These are phyloP conservation scores for Cryptoprocta ferox DNA, from an alignment of 2,797 vertebrate species.

Conservation along the genomic window DNA sequence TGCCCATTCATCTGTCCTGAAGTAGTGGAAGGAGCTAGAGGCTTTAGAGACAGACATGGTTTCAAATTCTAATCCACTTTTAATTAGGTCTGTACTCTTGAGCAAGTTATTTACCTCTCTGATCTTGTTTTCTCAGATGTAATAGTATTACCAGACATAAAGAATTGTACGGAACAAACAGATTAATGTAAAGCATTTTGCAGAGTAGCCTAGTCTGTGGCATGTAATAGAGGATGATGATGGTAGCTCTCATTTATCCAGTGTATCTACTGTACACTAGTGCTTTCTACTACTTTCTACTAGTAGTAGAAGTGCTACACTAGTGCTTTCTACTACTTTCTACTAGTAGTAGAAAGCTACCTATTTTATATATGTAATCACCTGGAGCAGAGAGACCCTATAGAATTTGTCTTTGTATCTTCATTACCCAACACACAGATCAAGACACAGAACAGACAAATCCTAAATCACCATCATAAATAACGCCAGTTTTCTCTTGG, in stretches of 20 bases:
- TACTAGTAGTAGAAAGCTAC: too few species aligned
- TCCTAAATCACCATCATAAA: not conserved
- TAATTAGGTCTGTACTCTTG: not conserved
- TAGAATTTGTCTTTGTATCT: not conserved
- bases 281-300: too few species aligned
- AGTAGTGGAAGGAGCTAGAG: not conserved
- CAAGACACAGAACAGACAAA: not conserved
- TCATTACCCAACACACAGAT: not conserved
- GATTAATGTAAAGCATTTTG: not conserved
- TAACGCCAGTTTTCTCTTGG: not conserved
- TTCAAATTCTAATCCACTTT: constrained; percentile 22
- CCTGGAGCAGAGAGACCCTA: not conserved
- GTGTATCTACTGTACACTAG: not conserved
- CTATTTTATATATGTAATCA: not conserved
- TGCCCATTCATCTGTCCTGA: not conserved
- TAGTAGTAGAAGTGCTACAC: too few species aligned
- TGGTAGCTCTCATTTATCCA: not conserved
- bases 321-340: not conserved
- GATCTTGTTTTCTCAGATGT: not conserved
- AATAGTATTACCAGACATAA: not conserved
- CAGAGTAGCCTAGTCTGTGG: not conserved
- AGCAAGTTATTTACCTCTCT: constrained; percentile 48
- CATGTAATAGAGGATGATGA: not conserved
- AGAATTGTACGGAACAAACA: not conserved
- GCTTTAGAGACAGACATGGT: not conserved